Conservation (phyloP, 2,888 invertebrate species). For the Conus canariensis region DNA sequence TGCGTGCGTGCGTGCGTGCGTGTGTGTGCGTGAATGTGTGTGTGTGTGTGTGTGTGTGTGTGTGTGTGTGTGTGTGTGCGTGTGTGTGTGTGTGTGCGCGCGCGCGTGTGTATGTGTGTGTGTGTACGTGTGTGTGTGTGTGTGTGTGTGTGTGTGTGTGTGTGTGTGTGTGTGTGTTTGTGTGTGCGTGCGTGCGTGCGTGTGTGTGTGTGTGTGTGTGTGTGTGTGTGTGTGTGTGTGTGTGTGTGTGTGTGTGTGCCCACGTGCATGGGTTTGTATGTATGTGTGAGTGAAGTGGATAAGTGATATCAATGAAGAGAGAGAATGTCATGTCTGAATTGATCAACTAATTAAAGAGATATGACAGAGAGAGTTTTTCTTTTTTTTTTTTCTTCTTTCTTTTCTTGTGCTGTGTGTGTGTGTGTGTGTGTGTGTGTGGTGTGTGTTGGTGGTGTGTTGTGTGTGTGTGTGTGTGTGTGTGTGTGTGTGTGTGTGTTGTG, state of each 20-base stretch:
- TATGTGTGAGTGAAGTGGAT: not conserved
- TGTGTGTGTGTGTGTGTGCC: not conserved
- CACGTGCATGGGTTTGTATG: not conserved
- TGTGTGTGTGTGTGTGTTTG: too few relatives aligned
- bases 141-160: not conserved
- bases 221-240: not conserved
- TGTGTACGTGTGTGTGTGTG: not conserved
- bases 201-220: too few relatives aligned
- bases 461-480: too few relatives aligned
- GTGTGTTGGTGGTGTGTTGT: too few relatives aligned
- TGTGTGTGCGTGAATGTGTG: not conserved
- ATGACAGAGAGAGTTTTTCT: too few relatives aligned
- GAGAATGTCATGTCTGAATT: too few relatives aligned
- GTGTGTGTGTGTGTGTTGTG: too few relatives aligned
- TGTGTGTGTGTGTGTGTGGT: not conserved
- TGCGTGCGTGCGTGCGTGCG: too few relatives aligned
- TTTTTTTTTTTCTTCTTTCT: too few relatives aligned
- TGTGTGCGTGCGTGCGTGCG: not conserved
- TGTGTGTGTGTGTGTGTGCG: not conserved
- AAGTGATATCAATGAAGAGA: too few relatives aligned
- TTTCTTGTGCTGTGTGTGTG: conserved; percentile 10
- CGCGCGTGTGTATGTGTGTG: not conserved
- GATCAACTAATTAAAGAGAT: too few relatives aligned
- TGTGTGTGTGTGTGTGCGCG: too few relatives aligned
- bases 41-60: conserved; percentile 5